A percentile compares a stretch with the other conserved stretches of the same genome.
These are phyloP conservation scores for Phyllotreta cruciferae DNA, from an alignment of 2,888 invertebrate species.

Conservation along the genomic window DNA sequence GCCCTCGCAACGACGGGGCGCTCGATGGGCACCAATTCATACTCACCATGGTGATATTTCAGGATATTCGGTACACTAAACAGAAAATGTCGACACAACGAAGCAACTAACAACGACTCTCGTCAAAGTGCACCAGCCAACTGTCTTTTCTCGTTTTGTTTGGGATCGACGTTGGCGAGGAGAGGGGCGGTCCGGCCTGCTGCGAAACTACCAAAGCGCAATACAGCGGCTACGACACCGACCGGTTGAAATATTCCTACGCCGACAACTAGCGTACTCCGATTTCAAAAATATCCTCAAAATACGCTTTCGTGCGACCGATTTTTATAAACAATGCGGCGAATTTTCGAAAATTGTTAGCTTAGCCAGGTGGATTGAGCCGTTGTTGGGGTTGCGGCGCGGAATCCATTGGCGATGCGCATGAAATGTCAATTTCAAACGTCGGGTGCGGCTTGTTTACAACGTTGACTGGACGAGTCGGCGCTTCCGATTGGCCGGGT, in stretches of 20 bases:
- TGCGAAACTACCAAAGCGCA: slow-evolving; percentile 59
- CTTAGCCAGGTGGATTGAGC: not conserved
- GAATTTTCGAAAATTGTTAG: slow-evolving; percentile 12
- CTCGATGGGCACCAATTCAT: slow-evolving; percentile 48
- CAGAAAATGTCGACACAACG: slow-evolving; percentile 51
- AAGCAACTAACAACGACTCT: slow-evolving; percentile 48
- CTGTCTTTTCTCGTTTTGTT: slow-evolving; percentile 59
- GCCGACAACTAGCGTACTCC: slow-evolving; percentile 42
- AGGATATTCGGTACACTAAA: slow-evolving; percentile 54
- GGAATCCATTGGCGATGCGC: slow-evolving; percentile 67
- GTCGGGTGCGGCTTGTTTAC: slow-evolving; percentile 78
- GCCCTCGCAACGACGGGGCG: slow-evolving; percentile 31
- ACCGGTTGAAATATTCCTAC: slow-evolving; percentile 60
- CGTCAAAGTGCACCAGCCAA: slow-evolving; percentile 58
- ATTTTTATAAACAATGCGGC: too few species aligned
- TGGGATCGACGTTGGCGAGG: slow-evolving; percentile 50
- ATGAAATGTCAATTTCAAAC: slow-evolving; percentile 68
- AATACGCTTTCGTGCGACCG: not conserved
- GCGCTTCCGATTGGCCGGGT: slow-evolving; percentile 78
- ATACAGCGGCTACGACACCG: slow-evolving; percentile 61
- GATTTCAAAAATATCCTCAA: not conserved
- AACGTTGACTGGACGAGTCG: slow-evolving; percentile 65
- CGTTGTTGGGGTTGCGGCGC: not conserved
- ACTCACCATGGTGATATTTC: slow-evolving; percentile 61
- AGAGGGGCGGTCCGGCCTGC: slow-evolving; percentile 50